These are phyloP conservation scores for Solenodon paradoxus DNA, from an alignment of 2,113 vertebrate species.

Conservation along the genomic window DNA sequence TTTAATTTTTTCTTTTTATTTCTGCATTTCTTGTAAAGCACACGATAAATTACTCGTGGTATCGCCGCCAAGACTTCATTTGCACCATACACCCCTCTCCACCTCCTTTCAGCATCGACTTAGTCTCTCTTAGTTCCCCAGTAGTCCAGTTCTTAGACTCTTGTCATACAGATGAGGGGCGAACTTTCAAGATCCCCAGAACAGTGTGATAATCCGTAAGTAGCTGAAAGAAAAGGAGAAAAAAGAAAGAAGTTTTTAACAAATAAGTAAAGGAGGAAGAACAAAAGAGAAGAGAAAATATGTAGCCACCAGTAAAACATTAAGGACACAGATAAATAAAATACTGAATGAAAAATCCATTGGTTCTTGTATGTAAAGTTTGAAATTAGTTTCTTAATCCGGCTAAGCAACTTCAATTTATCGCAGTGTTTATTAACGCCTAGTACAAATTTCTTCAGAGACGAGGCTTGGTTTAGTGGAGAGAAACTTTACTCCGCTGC, in stretches of 20 bases:
- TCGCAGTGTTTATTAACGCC: slow-evolving; percentile 22
- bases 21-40: neutral
- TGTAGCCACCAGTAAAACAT: neutral
- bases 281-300: neutral
- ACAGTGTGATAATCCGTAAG: neutral
- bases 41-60: neutral
- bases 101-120: neutral
- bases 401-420: neutral
- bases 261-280: neutral
- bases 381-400: neutral
- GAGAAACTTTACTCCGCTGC: neutral
- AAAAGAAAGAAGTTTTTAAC: neutral
- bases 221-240: neutral
- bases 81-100: neutral
- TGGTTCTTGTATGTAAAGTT: neutral
- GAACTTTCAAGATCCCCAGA: neutral
- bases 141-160: neutral
- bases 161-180: neutral
- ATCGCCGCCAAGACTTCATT: neutral
- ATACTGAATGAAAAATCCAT: neutral
- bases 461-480: slow-evolving; percentile 23
- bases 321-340: neutral
- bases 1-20: neutral
- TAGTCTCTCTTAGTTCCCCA: neutral
- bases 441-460: slow-evolving; percentile 72